These are phyloP conservation scores for Neosilurus hyrtlii DNA, from an alignment of 2,797 vertebrate species.

Conservation along the genomic window DNA sequence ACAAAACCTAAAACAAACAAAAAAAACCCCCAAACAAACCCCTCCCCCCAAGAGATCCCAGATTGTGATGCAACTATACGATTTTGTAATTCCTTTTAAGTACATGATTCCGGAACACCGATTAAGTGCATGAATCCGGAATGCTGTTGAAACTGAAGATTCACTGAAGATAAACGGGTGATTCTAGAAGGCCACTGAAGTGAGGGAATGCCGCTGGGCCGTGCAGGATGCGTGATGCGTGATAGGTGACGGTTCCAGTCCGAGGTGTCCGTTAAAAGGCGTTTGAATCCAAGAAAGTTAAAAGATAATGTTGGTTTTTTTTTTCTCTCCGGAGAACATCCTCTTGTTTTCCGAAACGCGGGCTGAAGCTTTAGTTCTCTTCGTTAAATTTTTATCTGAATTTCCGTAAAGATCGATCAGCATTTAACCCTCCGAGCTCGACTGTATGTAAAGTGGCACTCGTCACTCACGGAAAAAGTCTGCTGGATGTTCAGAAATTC, in stretches of 20 bases:
- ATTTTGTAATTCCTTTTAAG: background rate
- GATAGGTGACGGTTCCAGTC: background rate
- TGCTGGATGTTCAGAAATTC: background rate
- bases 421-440: background rate
- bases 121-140: background rate
- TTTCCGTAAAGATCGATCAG: background rate
- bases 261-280: background rate
- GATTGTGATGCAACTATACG: background rate
- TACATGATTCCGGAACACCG: background rate
- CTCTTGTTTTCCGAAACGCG: background rate
- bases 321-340: too few relatives aligned
- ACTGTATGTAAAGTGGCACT: background rate
- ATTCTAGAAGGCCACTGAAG: conserved; percentile 23
- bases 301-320: background rate
- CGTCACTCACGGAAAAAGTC: background rate
- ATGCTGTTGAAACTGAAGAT: background rate
- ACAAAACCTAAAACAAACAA: too few relatives aligned
- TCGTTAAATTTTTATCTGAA: background rate
- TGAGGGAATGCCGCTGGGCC: conserved; percentile 5
- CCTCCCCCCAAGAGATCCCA: background rate
- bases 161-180: background rate
- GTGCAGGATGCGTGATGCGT: background rate
- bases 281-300: background rate
- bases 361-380: background rate
- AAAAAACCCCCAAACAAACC: too few relatives aligned